phyloP scores from a whole-genome alignment of 2,888 invertebrate species.

The Tuberolachnus salignus region DNA sequence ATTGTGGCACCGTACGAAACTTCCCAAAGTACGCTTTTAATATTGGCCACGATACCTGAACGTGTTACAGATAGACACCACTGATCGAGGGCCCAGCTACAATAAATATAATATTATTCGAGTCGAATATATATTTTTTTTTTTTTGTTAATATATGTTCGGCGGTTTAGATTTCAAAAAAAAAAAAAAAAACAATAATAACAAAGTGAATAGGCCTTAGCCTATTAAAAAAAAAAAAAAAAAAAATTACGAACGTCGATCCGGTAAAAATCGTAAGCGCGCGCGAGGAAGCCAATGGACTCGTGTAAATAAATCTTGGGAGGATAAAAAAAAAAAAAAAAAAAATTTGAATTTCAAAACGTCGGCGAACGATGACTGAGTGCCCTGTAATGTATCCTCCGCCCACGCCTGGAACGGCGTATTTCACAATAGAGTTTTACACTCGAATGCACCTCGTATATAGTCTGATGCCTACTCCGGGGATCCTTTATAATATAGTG shows the following conservation, averaged over 20 bases:
- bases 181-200: too few species aligned
- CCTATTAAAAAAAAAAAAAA: too few species aligned
- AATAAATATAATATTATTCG: too few species aligned
- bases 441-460: conserved; percentile 32
- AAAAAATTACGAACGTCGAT: conserved; percentile 6
- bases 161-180: too few species aligned
- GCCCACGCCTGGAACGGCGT: conserved; percentile 9
- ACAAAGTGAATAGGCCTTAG: too few species aligned
- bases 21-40: too few species aligned
- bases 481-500: conserved; percentile 26
- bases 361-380: conserved; percentile 52
- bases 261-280: conserved; percentile 31
- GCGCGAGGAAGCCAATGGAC: conserved; percentile 24
- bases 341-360: conserved; percentile 52
- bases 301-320: conserved; percentile 50
- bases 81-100: too few species aligned
- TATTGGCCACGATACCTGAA: too few species aligned
- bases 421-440: conserved; percentile 52
- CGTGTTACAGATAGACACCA: too few species aligned
- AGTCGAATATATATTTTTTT: too few species aligned
- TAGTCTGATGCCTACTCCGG: not conserved
- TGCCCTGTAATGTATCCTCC: conserved; percentile 47
- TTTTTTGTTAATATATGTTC: too few species aligned
- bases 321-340: conserved; percentile 25
- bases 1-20: too few species aligned